These are phyloP conservation scores for Eupithecia abbreviata DNA, from an alignment of 2,888 invertebrate species.

Conservation along the genomic window DNA sequence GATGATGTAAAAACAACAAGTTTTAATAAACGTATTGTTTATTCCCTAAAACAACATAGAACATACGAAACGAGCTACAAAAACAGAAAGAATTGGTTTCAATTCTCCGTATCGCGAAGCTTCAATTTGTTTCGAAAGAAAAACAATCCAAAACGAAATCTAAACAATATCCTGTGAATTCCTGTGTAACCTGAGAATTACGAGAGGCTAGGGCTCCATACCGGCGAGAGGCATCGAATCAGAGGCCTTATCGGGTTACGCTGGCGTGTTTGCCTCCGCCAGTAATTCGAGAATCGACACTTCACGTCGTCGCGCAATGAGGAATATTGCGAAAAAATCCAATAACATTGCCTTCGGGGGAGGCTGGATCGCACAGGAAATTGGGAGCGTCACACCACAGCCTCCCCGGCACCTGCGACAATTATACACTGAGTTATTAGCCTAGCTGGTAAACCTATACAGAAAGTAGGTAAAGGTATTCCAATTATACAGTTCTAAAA, in stretches of 20 bases:
- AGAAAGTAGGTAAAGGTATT: slow-evolving; percentile 8
- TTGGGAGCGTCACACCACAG: slow-evolving; percentile 70
- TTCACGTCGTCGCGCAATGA: slow-evolving; percentile 62
- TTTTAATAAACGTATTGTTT: neutral
- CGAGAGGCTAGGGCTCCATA: slow-evolving; percentile 47
- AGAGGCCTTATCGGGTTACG: slow-evolving; percentile 50
- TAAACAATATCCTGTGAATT: slow-evolving; percentile 47
- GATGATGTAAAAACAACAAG: neutral
- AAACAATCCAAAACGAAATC: slow-evolving; percentile 37
- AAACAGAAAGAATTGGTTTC: slow-evolving; percentile 1
- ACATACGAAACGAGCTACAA: neutral
- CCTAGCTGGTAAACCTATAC: slow-evolving; percentile 31
- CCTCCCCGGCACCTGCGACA: slow-evolving; percentile 62
- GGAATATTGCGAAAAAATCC: slow-evolving; percentile 75
- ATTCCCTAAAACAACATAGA: neutral
- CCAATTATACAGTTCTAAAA: neutral
- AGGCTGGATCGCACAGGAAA: slow-evolving; percentile 59
- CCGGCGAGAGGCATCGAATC: slow-evolving; percentile 48
- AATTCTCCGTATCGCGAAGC: neutral
- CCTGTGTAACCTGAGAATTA: slow-evolving; percentile 44
- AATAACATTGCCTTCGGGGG: slow-evolving; percentile 59
- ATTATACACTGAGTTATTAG: slow-evolving; percentile 60
- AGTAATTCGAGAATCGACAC: slow-evolving; percentile 58
- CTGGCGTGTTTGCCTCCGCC: slow-evolving; percentile 45
- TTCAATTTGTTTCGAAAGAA: slow-evolving; percentile 43